Percentiles rank a stretch among this genome's conserved stretches.
Conservation (phyloP, 2,888 invertebrate genomes). For the Nephrocerus scutellatus region DNA sequence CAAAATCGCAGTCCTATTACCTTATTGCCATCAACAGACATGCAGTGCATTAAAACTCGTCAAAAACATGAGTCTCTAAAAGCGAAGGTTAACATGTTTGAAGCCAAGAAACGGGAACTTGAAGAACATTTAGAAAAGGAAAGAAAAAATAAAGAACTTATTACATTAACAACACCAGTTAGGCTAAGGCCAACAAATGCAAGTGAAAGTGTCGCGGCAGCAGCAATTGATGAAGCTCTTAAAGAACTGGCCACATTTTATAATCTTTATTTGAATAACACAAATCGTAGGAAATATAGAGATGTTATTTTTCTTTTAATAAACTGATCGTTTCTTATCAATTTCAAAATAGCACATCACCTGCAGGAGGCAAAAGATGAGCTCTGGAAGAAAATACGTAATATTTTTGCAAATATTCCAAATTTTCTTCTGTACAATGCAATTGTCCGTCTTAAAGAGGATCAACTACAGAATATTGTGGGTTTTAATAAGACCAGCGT, state of each 20-base stretch:
- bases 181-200: conserved; percentile 33
- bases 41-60: conserved; percentile 33
- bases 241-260: conserved; percentile 39
- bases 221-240: conserved; percentile 32
- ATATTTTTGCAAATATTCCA: conserved; percentile 37
- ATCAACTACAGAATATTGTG: conserved; percentile 39
- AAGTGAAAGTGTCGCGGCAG: conserved; percentile 32
- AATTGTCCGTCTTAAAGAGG: conserved; percentile 37
- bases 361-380: conserved; percentile 32
- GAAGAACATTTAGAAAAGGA: conserved; percentile 30
- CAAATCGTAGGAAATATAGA: conserved; percentile 21
- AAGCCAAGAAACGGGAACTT: conserved; percentile 32
- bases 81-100: conserved; percentile 31
- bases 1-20: not conserved
- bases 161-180: conserved; percentile 37
- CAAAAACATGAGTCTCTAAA: conserved; percentile 29
- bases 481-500: conserved; percentile 28
- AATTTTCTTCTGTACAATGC: conserved; percentile 38
- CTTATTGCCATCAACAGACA: conserved; percentile 29
- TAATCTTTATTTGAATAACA: conserved; percentile 26
- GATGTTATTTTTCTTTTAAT: not conserved
- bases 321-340: not conserved
- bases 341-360: conserved; percentile 10
- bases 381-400: conserved; percentile 38
- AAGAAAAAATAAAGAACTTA: conserved; percentile 27